Conservation (phyloP, 2,888 invertebrate genomes). For the Amiota communis region DNA sequence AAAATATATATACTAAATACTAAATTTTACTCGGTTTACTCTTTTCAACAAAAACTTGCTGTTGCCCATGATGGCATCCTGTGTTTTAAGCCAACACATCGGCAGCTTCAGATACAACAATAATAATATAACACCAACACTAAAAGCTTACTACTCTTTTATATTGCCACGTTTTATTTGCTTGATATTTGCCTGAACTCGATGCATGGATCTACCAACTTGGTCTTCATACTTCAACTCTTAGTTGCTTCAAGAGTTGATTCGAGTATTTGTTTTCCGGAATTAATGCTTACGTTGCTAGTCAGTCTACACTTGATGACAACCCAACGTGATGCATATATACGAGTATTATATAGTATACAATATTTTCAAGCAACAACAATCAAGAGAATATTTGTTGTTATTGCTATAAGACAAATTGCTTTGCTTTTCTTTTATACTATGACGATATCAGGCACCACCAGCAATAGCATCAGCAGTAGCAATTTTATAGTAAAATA, state of each 20-base stretch:
- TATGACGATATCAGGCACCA: background rate
- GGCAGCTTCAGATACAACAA: background rate
- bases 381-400: conserved; percentile 6
- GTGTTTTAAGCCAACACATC: background rate
- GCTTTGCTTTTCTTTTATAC: conserved; percentile 9
- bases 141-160: background rate
- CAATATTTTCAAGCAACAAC: background rate
- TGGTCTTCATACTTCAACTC: background rate
- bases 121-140: background rate
- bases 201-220: background rate
- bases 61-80: no score
- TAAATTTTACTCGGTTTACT: no score
- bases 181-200: conserved; percentile 16
- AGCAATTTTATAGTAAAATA: background rate
- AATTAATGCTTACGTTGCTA: conserved; percentile 27
- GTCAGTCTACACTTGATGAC: conserved; percentile 26
- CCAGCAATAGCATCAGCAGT: background rate
- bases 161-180: conserved; percentile 22
- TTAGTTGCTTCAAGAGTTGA: background rate
- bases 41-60: no score
- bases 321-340: background rate
- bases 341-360: no score
- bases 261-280: conserved; percentile 24
- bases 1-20: no score
- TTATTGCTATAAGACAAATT: conserved; percentile 18